These are phyloP conservation scores for Halictus rubicundus DNA, from an alignment of 1,140 invertebrate genomes.

Conservation along the genomic window DNA sequence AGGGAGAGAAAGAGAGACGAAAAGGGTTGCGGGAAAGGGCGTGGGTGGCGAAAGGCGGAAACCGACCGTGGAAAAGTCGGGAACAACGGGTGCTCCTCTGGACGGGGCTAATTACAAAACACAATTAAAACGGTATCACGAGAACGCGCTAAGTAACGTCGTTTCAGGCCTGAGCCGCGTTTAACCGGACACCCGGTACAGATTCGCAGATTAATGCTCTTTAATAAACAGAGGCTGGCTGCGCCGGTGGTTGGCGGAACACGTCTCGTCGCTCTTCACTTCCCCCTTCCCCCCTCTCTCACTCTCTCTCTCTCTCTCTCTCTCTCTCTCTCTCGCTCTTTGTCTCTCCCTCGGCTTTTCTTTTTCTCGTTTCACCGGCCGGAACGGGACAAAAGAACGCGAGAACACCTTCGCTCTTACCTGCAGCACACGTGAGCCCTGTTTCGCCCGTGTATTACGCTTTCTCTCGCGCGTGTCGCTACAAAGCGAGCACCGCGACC, in stretches of 20 bases:
- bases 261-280: too few relatives aligned
- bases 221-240: conserved; percentile 58
- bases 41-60: neutral
- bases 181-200: conserved; percentile 58
- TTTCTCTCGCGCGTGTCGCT: conserved; percentile 25
- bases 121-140: conserved; percentile 65
- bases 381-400: conserved; percentile 9
- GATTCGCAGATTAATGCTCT: conserved; percentile 64
- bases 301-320: neutral
- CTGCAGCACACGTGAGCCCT: neutral
- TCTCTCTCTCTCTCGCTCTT: neutral
- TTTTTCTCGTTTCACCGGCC: neutral
- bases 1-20: neutral
- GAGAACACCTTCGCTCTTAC: conserved; percentile 16
- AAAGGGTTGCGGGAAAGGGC: neutral
- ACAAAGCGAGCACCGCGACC: neutral
- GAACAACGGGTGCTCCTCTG: conserved; percentile 8
- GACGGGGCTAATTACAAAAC: conserved; percentile 63
- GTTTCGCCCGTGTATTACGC: neutral
- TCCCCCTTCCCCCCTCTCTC: too few relatives aligned
- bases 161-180: conserved; percentile 45
- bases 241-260: too few relatives aligned
- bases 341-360: neutral
- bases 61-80: neutral
- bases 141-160: conserved; percentile 58